Evolutionary conservation across 2,113 vertebrate genomes (phyloP).

Genomic region (Psilopogon haemacephalus): DNA sequence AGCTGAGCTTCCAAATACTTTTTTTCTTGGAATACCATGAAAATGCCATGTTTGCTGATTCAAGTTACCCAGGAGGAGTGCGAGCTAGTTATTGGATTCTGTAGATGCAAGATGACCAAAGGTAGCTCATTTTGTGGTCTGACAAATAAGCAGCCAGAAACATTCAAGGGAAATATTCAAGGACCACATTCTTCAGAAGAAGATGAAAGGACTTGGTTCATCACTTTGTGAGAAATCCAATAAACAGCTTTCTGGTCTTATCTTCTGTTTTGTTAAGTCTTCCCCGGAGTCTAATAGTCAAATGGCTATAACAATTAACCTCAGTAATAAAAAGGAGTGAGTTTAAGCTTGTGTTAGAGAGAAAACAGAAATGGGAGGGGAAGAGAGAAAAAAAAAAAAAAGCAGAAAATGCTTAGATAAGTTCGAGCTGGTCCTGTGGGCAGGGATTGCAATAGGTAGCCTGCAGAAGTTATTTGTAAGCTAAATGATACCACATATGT

Average conservation of each 20-base stretch:
- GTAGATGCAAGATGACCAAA: background rate
- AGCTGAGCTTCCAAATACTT: background rate
- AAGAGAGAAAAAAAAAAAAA: background rate
- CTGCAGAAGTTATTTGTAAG: background rate
- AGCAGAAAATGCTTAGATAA: background rate
- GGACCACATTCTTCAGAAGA: background rate
- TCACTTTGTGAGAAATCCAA: background rate
- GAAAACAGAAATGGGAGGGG: rapidly evolving
- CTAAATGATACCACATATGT: background rate
- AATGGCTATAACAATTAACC: background rate
- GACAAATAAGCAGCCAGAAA: background rate
- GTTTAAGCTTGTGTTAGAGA: background rate
- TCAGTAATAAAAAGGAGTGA: background rate
- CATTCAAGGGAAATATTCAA: background rate
- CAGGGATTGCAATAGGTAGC: background rate
- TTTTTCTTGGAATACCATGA: background rate
- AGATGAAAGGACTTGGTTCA: background rate
- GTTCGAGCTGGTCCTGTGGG: background rate
- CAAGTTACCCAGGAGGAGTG: background rate
- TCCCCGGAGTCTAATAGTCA: background rate
- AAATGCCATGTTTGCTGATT: background rate
- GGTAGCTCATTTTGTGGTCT: background rate
- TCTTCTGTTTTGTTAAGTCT: background rate
- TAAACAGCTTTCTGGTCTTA: background rate
- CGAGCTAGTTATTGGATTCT: background rate